A percentile compares a stretch with the other conserved stretches of the same genome.
Evolutionary conservation across 2,797 vertebrate genomes (phyloP).

Genomic region (Gastrophryne carolinensis): DNA sequence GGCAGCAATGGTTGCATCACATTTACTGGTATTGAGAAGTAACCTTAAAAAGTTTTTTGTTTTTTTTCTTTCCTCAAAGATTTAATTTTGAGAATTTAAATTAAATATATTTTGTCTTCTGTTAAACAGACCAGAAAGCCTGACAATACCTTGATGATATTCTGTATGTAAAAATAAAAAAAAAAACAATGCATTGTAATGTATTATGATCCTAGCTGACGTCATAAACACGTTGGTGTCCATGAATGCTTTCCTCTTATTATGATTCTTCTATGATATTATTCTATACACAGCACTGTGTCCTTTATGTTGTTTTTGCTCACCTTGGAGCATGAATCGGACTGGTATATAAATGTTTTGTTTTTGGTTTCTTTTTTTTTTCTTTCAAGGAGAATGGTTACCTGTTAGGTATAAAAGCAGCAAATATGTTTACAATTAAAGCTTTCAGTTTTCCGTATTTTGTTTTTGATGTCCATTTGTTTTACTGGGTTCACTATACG

Average conservation of each 20-base stretch:
- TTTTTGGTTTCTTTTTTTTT: neutral
- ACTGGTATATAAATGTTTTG: constrained; percentile 32
- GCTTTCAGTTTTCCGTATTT: constrained; percentile 49
- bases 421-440: constrained; percentile 52
- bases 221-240: constrained; percentile 42
- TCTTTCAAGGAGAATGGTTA: constrained; percentile 25
- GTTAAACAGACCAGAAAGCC: constrained; percentile 46
- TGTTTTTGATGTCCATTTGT: neutral
- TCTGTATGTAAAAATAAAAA: constrained; percentile 6
- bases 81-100: constrained; percentile 59
- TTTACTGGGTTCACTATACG: too few relatives aligned
- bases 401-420: constrained; percentile 43
- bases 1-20: constrained; percentile 60
- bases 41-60: constrained; percentile 57
- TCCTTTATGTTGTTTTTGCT: constrained; percentile 34
- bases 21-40: constrained; percentile 60
- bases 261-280: constrained; percentile 47
- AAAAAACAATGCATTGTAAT: constrained; percentile 47
- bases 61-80: constrained; percentile 52
- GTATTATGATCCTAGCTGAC: constrained; percentile 40
- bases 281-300: constrained; percentile 46
- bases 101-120: constrained; percentile 25
- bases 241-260: constrained; percentile 51
- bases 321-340: constrained; percentile 34
- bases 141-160: constrained; percentile 31